Percentiles rank a stretch among this genome's conserved stretches.
These are phyloP conservation scores for Chloropsis cyanopogon DNA, from an alignment of 2,113 vertebrate genomes.

Conservation along the genomic window DNA sequence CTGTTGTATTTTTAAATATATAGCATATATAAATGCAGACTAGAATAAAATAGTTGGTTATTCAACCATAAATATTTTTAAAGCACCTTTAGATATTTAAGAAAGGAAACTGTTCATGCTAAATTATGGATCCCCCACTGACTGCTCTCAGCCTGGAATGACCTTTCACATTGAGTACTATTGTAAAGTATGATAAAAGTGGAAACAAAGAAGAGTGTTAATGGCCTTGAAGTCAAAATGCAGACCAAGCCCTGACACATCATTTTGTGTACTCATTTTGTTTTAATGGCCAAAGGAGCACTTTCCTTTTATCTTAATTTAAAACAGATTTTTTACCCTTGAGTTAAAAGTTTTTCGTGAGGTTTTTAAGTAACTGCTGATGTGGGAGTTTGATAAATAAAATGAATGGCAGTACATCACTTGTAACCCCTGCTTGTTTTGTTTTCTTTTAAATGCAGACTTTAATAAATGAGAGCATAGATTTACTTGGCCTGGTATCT, in stretches of 20 bases:
- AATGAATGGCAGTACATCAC: not conserved
- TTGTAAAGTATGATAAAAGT: not conserved
- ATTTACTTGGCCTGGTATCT: not conserved
- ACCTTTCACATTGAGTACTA: not conserved
- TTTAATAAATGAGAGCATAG: not conserved
- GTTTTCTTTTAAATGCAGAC: not conserved
- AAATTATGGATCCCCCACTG: not conserved
- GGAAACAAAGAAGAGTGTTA: not conserved
- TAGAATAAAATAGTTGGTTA: not conserved
- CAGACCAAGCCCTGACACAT: not conserved
- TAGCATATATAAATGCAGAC: not conserved
- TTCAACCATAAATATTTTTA: not conserved
- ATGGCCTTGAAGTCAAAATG: not conserved
- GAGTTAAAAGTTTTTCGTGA: not conserved
- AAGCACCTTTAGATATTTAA: not conserved
- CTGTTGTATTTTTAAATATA: not conserved
- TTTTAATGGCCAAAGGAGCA: not conserved
- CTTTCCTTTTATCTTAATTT: constrained; percentile 33
- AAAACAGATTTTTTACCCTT: not conserved
- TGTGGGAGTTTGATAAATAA: not conserved
- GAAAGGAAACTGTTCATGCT: not conserved
- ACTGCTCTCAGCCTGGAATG: not conserved
- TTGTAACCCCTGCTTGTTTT: not conserved
- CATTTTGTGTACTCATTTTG: not conserved
- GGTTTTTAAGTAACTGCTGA: not conserved